Conservation (phyloP, 2,888 invertebrate genomes). For the Apotomis capreana region DNA sequence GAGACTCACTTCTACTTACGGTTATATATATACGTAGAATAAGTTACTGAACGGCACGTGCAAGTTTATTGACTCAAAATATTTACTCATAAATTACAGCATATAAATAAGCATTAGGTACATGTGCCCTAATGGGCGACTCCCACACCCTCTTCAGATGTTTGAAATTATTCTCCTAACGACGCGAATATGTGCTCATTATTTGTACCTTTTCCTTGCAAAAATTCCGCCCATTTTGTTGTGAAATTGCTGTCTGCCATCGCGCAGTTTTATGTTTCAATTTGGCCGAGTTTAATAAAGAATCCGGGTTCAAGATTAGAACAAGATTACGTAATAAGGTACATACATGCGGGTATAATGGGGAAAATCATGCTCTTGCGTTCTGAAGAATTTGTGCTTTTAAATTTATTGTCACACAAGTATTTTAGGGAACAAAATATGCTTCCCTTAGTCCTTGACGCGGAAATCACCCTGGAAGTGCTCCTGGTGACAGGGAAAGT, state of each 20-base stretch:
- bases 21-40: neutral
- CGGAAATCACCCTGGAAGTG: too few relatives aligned
- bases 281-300: slow-evolving; percentile 32
- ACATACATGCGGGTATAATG: neutral
- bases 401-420: too few relatives aligned
- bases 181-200: slow-evolving; percentile 36
- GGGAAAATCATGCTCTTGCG: neutral
- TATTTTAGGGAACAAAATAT: too few relatives aligned
- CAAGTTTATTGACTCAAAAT: slow-evolving; percentile 8
- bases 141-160: slow-evolving; percentile 25
- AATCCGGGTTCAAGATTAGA: slow-evolving; percentile 19
- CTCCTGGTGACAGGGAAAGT: too few relatives aligned
- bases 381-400: too few relatives aligned
- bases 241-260: slow-evolving; percentile 19
- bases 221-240: slow-evolving; percentile 29
- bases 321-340: neutral
- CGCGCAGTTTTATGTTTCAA: slow-evolving; percentile 40
- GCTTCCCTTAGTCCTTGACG: too few relatives aligned
- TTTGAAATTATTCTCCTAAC: slow-evolving; percentile 33
- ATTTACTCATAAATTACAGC: slow-evolving; percentile 7
- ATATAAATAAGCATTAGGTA: neutral
- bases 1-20: neutral
- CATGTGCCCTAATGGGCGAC: slow-evolving; percentile 24
- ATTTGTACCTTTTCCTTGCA: slow-evolving; percentile 29
- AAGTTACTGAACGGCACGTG: neutral